Evolutionary conservation across 2,888 invertebrate genomes (phyloP), one percentile per base, ranked within the genome.

Genomic region (Strigamia crassipes): DNA sequence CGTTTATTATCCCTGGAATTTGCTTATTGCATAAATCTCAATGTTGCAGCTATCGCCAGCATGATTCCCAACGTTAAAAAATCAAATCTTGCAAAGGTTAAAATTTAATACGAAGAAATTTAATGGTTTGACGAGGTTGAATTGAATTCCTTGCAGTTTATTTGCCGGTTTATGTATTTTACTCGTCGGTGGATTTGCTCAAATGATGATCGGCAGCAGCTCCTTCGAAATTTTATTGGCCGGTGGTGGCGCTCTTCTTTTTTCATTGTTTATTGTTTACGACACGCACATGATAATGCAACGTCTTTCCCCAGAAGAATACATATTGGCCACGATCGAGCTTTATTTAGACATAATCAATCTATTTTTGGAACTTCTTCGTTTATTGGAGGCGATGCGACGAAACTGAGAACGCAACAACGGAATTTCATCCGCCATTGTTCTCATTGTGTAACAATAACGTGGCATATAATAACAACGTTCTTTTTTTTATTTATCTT

Each of bases 301-400:
- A 84, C 91, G 90, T 4, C 89, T 94, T 81, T 94, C 94, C 0
- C 92, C 95, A 0, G 95, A 96, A 87, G 96, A 96, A 86, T 96
- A 96, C 88, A 94, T 96, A 85, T 88, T 94, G 80, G 95, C 94
- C 1, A 93, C 95, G 0, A 94, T 96, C 86, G 94, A 93, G 87
- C 89, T 96, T 73, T 96, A 96, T 87, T 90, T 96, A 89, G 96
- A 96, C 86, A 94, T 96, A 83, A 90, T 96, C 84, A 96, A 96
- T 88, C 89, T 96, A 84, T 96, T 96, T 89, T 86, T 95, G 21
- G 92, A 94, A 87, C 92, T 95, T 85, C 90, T 96, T 82, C 91
- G 94, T 83, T 92, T 94, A 85, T 89, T 96, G 81, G 92, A 92
- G 84, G 91, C 91, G 82, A 84, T 90, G 46, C 90, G 80, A 18